Percentiles rank a stretch among this genome's conserved stretches.
Conservation (phyloP, 2,888 invertebrate species). For the Caradrina clavipalpis region DNA sequence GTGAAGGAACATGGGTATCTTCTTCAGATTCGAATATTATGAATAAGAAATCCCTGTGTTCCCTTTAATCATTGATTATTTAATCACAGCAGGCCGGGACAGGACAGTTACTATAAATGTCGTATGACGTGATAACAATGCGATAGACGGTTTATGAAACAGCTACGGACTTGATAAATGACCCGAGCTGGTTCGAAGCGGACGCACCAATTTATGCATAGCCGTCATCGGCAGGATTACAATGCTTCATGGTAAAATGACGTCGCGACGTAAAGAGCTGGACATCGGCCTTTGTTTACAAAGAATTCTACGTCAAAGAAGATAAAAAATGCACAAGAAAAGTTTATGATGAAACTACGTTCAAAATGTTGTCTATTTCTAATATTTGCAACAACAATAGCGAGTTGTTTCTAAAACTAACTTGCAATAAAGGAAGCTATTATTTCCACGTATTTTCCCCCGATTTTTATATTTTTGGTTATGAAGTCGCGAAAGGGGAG, state of each 20-base stretch:
- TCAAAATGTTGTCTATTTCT: constrained; percentile 5
- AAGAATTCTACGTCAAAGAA: constrained; percentile 10
- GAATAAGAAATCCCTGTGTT: constrained; percentile 67
- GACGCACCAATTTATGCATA: constrained; percentile 81
- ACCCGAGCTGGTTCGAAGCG: constrained; percentile 72
- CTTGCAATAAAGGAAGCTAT: constrained; percentile 45
- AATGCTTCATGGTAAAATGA: constrained; percentile 64
- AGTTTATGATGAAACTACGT: not conserved
- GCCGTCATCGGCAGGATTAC: constrained; percentile 80
- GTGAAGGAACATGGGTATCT: constrained; percentile 63
- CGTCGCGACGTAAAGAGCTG: constrained; percentile 39
- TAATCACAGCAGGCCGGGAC: constrained; percentile 74
- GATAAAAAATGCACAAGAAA: not conserved
- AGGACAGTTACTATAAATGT: constrained; percentile 84
- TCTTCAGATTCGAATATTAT: constrained; percentile 58
- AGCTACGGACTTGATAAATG: constrained; percentile 83
- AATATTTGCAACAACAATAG: constrained; percentile 19
- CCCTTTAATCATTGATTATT: constrained; percentile 76
- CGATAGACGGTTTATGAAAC: constrained; percentile 85
- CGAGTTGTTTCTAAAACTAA: constrained; percentile 30
- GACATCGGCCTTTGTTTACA: constrained; percentile 40
- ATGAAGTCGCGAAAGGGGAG: constrained; percentile 53
- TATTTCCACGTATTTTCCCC: constrained; percentile 45
- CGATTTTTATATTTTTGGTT: constrained; percentile 55
- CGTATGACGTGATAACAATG: constrained; percentile 84